Base-by-base conservation (phyloP, 2,888 invertebrate genomes). In the Cheilosia urbana region DNA sequence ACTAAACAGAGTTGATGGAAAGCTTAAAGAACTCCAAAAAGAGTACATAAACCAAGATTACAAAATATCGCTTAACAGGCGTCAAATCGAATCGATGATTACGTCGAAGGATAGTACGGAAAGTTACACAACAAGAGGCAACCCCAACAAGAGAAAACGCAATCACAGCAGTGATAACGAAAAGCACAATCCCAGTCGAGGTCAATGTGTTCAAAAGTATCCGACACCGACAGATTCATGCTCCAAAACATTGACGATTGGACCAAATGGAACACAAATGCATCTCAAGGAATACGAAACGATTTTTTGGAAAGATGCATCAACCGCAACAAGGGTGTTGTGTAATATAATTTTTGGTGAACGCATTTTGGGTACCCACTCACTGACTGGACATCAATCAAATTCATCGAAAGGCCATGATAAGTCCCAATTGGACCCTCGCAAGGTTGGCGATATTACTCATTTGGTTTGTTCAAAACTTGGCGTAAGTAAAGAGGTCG, bases 371-470 rank as follows among this genome's bases (percentile, higher is more conserved):
- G 94, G 94, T 13, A 93, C 94, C 3, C 94, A 94, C 88, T 93
- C 93, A 1, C 89, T 94, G 9, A 93, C 93, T 11, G 94, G 94
- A 27, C 93, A 93, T 87, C 92, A 92, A 62, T 94, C 94, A 4
- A 94, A 94, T 11, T 87, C 88, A 17, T 88, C 88, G 40, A 88
- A 81, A 72, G 17, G 47, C 2, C 87, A 87, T 15, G 71, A 40
- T 88, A 89, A 88, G 58, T 68, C 66, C 11, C 87, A 87, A 49
- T 90, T 94, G 58, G 92, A 94, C 88, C 92, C 93, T 1, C 89
- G 88, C 51, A 89, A 93, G 51, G 92, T 94, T 2, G 90, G 92
- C 0, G 94, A 94, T 87, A 94, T 94, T 62, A 92, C 94, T 5
- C 91, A 91, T 49, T 93, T 93, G 27, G 17, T 82, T n/a, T 71